Base-by-base conservation (phyloP, 37 sponge, comb jelly and placozoan species). In the Cladorhizidae sp. region DNA sequence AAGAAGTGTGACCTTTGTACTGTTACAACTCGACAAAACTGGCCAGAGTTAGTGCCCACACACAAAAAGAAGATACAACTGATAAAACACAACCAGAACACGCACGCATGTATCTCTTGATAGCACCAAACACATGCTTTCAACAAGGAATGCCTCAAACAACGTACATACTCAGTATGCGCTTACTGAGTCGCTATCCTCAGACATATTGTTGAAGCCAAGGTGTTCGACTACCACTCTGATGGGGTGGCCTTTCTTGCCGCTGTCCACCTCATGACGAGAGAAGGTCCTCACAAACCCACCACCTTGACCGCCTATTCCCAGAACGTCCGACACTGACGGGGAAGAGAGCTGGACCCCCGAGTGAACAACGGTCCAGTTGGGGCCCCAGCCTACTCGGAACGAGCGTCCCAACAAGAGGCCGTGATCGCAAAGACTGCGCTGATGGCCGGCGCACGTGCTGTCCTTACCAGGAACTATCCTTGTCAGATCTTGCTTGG, bases 331-430 rank as follows among this genome's bases (percentile, higher is more conserved):
- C 12, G 61, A 12, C 18, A 8, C 3, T 5, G 69, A 35, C 12
- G 61, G 28, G 28, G 36, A 33, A 21, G 69, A 35, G 23, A 79
- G 29, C 31, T 64, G 40, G 18, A 57, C 22, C 11, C 95, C 95
- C 32, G 78, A 85, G 64, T 94, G 95, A 68, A 82, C 82, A 37
- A 95, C 63, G 59, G 74, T 91, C 95, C 95, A 91, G 65, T 89
- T 76, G 17, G 89, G 90, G n/a, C 95, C 95, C 95, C 95, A 95
- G 1, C 95, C 95, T n/a, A 89, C 89, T n/a, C 93, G 77, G 68
- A 95, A 95, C 0, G 95, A 95, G 0, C 87, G 42, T 21, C 82
- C 82, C 36, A 87, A 50, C 26, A 75, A 81, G n/a, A 80, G 70
- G 5, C 87, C 81, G 21, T 57, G 29, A 54, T 87, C 87, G 12